Evolutionary conservation across 2,113 vertebrate genomes (phyloP), one percentile per base, ranked within the genome.

Genomic region (Scomber japonicus): DNA sequence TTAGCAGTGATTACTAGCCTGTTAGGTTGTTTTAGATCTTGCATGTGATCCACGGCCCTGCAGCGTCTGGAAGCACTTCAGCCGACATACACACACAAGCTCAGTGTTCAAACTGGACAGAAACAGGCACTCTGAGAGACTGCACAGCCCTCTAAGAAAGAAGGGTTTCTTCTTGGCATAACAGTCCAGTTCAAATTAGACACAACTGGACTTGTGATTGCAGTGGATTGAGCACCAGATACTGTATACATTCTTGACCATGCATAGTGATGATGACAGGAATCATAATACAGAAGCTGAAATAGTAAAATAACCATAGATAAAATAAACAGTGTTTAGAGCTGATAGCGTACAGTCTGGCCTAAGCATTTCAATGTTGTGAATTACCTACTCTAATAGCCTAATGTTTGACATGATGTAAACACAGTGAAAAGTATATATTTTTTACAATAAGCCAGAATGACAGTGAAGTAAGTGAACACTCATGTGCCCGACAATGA

Each of bases 61-160:
- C 50, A 48, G 73, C 49, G 88, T 92, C 94, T 94, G 94, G 94
- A 95, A 95, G 66, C 89, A 93, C 88, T 94, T 93, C 85, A 83
- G 84, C 84, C 69, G 78, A 86, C 84, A 40, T 9, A 17, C 57
- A 86, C 81, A 72, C 69, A 79, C 79, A 65, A 61, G 75, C 75
- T 78, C 84, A 82, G 83, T 87, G 62, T 88, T 93, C 82, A 66
- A 70, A 74, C 80, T 63, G 80, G 62, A 68, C 62, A 24, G 73
- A 65, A 72, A 84, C 85, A 80, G 78, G 56, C 80, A 74, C 65
- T 81, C 74, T 65, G 76, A 85, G 78, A 89, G 62, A 56, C 75
- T 69, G 44, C 73, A 30, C 82, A 68, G 80, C 71, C 50, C 40
- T 67, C 57, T n/a, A 24, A 63, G 54, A 81, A 46, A 75, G 56